These are phyloP conservation scores for Eudyptes chrysolophus DNA, from an alignment of 2,113 vertebrate species.

Conservation along the genomic window DNA sequence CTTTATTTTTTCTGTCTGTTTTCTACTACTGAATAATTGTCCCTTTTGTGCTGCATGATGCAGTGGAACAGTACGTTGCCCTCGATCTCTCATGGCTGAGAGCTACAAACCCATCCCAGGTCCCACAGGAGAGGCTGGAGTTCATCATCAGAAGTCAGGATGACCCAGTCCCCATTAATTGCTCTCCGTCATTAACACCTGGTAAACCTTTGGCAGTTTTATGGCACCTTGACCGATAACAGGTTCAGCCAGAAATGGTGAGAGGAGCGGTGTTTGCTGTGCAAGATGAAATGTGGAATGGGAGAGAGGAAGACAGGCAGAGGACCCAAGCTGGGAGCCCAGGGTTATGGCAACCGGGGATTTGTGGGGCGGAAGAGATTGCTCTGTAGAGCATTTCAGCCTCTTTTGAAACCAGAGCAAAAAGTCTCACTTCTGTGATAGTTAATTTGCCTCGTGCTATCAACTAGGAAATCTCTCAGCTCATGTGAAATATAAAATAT, in stretches of 20 bases:
- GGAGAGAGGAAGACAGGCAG: neutral
- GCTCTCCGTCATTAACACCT: neutral
- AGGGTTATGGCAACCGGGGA: neutral
- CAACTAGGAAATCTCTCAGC: neutral
- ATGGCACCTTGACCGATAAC: neutral
- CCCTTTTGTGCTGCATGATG: neutral
- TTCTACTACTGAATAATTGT: neutral
- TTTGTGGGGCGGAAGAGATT: neutral
- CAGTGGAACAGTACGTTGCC: constrained; percentile 2
- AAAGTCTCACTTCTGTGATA: neutral
- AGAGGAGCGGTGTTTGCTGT: neutral
- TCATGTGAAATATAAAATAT: neutral
- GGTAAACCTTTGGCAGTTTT: neutral
- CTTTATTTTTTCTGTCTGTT: neutral
- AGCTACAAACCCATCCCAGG: neutral
- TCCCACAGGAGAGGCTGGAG: neutral
- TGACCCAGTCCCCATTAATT: neutral
- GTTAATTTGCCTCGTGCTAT: neutral
- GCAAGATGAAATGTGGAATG: neutral
- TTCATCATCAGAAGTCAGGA: neutral
- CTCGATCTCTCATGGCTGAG: neutral
- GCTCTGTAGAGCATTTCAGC: neutral
- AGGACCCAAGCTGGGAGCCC: neutral
- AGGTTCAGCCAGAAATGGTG: neutral
- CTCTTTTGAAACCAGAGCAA: neutral